These are phyloP conservation scores for Cephus cinctus DNA, from an alignment of 1,140 invertebrate species.

Conservation along the genomic window DNA sequence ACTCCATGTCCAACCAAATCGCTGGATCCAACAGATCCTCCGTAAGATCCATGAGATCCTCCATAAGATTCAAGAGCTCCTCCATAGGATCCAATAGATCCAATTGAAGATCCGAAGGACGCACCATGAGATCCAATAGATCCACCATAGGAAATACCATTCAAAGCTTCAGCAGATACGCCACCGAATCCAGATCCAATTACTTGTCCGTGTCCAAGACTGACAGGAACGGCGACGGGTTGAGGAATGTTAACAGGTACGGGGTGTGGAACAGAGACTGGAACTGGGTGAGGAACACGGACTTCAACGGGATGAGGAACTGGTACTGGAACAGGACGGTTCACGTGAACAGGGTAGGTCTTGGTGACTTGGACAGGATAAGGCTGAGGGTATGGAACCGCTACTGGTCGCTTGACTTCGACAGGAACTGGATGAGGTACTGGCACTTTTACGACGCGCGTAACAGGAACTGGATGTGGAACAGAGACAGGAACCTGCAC, in stretches of 20 bases:
- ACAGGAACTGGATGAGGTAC: constrained; percentile 43
- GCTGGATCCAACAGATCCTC: background rate
- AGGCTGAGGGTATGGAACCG: constrained; percentile 36
- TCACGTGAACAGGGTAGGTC: constrained; percentile 34
- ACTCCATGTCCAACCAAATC: background rate
- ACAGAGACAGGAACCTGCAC: constrained; percentile 11
- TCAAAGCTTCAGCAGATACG: background rate
- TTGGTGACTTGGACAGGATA: constrained; percentile 37
- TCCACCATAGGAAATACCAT: too few relatives aligned
- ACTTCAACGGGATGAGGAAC: constrained; percentile 42
- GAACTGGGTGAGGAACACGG: constrained; percentile 27
- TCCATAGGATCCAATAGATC: background rate
- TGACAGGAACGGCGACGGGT: too few relatives aligned
- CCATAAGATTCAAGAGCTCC: background rate
- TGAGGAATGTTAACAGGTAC: constrained; percentile 9
- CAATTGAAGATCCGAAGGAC: background rate
- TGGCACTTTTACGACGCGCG: constrained; percentile 32
- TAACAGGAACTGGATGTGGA: constrained; percentile 11
- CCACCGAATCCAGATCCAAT: too few relatives aligned
- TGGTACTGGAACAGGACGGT: constrained; percentile 39
- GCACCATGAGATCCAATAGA: background rate
- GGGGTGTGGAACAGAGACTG: constrained; percentile 37
- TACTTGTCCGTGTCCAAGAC: too few relatives aligned
- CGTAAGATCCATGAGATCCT: background rate
- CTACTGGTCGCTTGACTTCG: constrained; percentile 39